Evolutionary conservation across 92 coral and sea anemone species (phyloP).

Genomic region (Zoanthus gigantus): DNA sequence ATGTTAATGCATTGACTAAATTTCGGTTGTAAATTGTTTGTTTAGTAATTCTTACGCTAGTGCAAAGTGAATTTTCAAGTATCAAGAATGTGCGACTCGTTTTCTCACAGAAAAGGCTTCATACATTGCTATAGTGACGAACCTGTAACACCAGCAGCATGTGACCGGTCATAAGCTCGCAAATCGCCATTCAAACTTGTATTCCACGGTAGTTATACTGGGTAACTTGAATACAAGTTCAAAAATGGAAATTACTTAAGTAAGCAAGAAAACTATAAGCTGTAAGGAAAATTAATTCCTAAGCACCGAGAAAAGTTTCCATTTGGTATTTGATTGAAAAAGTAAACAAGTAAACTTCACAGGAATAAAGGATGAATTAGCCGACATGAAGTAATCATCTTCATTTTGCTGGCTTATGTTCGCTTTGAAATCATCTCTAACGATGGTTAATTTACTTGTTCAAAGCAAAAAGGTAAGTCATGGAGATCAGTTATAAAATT

Average conservation of each 20-base stretch:
- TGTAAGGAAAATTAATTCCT: no score
- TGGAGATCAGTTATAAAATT: background rate
- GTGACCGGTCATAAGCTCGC: background rate
- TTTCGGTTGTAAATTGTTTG: no score
- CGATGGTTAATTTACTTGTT: constrained; percentile 34
- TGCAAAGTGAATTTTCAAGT: no score
- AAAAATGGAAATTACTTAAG: background rate
- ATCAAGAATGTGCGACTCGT: no score
- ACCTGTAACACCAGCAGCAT: background rate
- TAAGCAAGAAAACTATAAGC: background rate
- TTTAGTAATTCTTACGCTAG: no score
- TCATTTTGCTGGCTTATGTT: background rate
- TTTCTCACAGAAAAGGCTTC: background rate
- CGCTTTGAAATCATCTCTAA: background rate
- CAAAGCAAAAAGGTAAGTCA: constrained; percentile 49
- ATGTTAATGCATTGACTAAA: no score
- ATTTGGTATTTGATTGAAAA: no score
- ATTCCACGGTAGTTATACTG: background rate
- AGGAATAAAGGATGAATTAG: no score
- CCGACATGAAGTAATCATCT: constrained; percentile 14
- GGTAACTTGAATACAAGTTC: background rate
- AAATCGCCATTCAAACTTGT: background rate
- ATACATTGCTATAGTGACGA: background rate
- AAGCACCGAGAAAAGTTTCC: no score
- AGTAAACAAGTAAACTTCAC: no score